Conservation (phyloP, 2,113 vertebrate species). For the Melanocharis versteri region DNA sequence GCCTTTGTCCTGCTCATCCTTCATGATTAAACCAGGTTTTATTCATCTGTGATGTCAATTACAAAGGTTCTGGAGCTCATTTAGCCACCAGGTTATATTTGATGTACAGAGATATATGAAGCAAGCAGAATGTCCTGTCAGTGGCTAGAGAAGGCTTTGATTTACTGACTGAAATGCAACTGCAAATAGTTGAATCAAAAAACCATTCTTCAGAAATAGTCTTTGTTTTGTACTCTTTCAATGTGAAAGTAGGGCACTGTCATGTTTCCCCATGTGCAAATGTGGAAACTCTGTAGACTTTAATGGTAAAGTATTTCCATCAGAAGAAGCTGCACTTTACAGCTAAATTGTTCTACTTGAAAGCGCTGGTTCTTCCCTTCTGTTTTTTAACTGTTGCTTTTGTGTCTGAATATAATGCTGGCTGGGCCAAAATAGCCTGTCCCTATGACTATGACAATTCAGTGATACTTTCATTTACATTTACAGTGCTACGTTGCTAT, state of each 20-base stretch:
- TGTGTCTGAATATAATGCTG: background rate
- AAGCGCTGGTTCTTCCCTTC: background rate
- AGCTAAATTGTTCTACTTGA: background rate
- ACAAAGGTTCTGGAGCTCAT: background rate
- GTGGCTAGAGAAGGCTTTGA: background rate
- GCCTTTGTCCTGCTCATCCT: background rate
- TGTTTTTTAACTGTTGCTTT: background rate
- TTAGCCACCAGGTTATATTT: background rate
- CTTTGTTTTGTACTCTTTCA: background rate
- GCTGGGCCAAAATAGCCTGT: background rate
- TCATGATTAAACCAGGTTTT: slow-evolving; percentile 7
- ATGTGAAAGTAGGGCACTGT: background rate
- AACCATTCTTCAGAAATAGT: background rate
- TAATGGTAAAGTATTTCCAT: background rate
- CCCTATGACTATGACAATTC: background rate
- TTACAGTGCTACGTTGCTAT: background rate
- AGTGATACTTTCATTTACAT: background rate
- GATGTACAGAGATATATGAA: background rate
- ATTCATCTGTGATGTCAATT: background rate
- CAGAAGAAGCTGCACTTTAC: background rate
- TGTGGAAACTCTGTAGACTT: background rate
- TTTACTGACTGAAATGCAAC: background rate
- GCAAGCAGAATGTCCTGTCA: background rate
- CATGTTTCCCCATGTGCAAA: background rate
- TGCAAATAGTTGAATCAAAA: background rate